phyloP scores from a whole-genome alignment of 2,113 vertebrate species.

The Amazona guildingii region DNA sequence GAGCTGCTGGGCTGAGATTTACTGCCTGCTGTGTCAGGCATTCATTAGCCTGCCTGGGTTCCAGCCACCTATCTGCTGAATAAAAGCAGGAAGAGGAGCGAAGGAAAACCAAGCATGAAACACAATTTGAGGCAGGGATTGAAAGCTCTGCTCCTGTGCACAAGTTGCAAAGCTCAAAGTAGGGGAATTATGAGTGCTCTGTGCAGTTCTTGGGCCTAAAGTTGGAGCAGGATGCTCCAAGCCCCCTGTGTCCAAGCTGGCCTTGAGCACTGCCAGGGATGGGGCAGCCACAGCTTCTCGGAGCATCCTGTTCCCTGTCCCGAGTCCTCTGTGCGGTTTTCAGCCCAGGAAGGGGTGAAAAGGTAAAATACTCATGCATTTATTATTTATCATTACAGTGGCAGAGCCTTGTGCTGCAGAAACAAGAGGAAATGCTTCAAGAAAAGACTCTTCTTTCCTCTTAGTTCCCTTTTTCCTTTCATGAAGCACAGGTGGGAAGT shows the following conservation, averaged over 20 bases:
- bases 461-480: neutral
- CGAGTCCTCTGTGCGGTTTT: neutral
- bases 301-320: neutral
- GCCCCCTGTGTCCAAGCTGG: neutral
- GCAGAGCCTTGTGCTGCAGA: neutral
- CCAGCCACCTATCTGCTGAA: conserved; percentile 52
- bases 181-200: neutral
- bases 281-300: neutral
- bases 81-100: conserved; percentile 44
- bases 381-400: neutral
- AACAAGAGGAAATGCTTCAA: neutral
- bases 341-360: neutral
- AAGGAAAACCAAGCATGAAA: conserved; percentile 26
- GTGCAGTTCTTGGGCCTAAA: neutral
- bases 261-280: neutral
- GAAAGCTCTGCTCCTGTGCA: neutral
- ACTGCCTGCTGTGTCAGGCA: conserved; percentile 58
- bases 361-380: too few species aligned
- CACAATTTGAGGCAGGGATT: neutral
- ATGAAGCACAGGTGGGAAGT: neutral
- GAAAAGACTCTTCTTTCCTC: neutral
- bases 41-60: conserved; percentile 65
- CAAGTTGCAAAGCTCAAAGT: neutral
- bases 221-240: neutral
- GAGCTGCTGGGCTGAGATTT: conserved; percentile 58